These are phyloP conservation scores for Agrochola litura DNA, from an alignment of 2,888 invertebrate species.

Conservation along the genomic window DNA sequence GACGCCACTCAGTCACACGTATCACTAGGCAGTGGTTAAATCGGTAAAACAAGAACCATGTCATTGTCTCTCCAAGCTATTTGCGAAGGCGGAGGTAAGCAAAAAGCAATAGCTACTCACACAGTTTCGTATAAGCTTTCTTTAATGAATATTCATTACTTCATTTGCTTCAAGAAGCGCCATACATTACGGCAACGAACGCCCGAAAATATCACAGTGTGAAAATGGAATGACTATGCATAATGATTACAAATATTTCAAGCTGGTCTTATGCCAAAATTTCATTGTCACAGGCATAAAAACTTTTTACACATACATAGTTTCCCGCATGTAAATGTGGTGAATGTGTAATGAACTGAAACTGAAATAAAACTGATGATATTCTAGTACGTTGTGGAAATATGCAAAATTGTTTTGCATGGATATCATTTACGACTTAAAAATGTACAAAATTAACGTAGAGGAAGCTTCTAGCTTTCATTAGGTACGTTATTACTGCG, in stretches of 20 bases:
- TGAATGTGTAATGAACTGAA: slow-evolving; percentile 61
- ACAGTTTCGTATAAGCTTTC: slow-evolving; percentile 76
- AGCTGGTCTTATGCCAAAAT: slow-evolving; percentile 67
- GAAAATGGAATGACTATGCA: slow-evolving; percentile 76
- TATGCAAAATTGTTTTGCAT: slow-evolving; percentile 33
- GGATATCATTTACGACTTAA: slow-evolving; percentile 17
- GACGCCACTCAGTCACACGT: slow-evolving; percentile 6
- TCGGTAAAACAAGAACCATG: slow-evolving; percentile 60
- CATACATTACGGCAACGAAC: slow-evolving; percentile 81
- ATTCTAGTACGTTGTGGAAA: slow-evolving; percentile 28
- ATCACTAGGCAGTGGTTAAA: slow-evolving; percentile 33
- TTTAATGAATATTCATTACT: slow-evolving; percentile 85
- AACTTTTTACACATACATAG: slow-evolving; percentile 59
- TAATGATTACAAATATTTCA: slow-evolving; percentile 67
- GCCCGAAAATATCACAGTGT: slow-evolving; percentile 70
- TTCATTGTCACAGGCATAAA: slow-evolving; percentile 62
- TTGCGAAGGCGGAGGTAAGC: slow-evolving; percentile 72
- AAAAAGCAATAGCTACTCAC: slow-evolving; percentile 74
- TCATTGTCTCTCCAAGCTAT: slow-evolving; percentile 68
- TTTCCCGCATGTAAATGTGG: slow-evolving; percentile 50
- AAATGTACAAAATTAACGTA: slow-evolving; percentile 14
- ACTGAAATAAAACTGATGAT: slow-evolving; percentile 38
- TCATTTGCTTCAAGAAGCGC: slow-evolving; percentile 85
- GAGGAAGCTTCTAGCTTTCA: slow-evolving; percentile 6
- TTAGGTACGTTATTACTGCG: slow-evolving; percentile 19